Conservation (phyloP, 2,888 invertebrate genomes). For the Anarsia innoxiella region DNA sequence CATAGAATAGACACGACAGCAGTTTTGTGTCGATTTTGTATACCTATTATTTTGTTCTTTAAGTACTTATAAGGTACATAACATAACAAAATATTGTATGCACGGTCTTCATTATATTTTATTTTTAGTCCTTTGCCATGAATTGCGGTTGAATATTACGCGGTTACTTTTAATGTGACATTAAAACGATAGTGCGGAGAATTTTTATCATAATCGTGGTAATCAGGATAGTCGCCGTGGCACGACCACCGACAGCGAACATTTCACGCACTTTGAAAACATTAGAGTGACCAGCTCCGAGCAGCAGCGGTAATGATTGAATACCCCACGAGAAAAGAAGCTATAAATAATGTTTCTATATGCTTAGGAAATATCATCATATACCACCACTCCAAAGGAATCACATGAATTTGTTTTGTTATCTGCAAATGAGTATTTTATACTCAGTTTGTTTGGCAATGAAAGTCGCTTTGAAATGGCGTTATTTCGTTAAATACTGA, state of each 20-base stretch:
- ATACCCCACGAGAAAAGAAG: too few relatives aligned
- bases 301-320: too few relatives aligned
- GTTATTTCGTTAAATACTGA: too few relatives aligned
- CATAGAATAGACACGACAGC: too few relatives aligned
- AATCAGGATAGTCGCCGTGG: conserved; percentile 32
- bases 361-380: too few relatives aligned
- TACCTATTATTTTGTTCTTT: background rate
- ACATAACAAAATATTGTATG: background rate
- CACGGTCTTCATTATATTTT: conserved; percentile 31
- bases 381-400: too few relatives aligned
- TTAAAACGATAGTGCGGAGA: conserved; percentile 42
- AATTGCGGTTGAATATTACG: conserved; percentile 47
- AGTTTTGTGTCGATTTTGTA: too few relatives aligned
- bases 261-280: conserved; percentile 32
- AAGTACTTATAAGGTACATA: background rate
- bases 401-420: too few relatives aligned
- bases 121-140: conserved; percentile 46
- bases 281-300: conserved; percentile 38
- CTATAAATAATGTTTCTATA: too few relatives aligned
- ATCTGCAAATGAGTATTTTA: too few relatives aligned
- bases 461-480: too few relatives aligned
- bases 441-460: too few relatives aligned
- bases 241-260: conserved; percentile 36
- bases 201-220: conserved; percentile 53
- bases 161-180: conserved; percentile 46